Evolutionary conservation across 2,113 vertebrate species (phyloP).

Genomic region (Anas platyrhynchos): DNA sequence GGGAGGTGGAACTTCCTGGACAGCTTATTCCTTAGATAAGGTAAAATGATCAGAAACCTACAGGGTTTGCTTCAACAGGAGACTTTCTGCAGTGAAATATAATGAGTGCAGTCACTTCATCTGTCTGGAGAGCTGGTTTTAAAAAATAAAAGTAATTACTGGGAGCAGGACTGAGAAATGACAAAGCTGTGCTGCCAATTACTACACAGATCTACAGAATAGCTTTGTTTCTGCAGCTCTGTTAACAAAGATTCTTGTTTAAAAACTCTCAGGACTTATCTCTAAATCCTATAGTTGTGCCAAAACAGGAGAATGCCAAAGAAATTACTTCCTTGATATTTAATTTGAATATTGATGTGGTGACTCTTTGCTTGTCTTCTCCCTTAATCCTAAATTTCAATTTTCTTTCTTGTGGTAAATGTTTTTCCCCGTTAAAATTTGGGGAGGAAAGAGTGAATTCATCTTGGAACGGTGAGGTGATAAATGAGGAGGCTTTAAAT

Average conservation of each 20-base stretch:
- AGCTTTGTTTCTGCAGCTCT: background rate
- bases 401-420: background rate
- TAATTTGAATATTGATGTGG: background rate
- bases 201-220: background rate
- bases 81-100: background rate
- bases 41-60: slow-evolving; percentile 59
- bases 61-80: background rate
- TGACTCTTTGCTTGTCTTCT: background rate
- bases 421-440: rapidly evolving
- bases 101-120: background rate
- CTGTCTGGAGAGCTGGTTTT: background rate
- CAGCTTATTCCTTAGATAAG: slow-evolving; percentile 96
- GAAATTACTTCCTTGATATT: background rate
- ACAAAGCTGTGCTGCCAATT: background rate
- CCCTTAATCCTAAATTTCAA: background rate
- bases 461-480: background rate
- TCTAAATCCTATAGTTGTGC: background rate
- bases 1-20: slow-evolving; percentile 98
- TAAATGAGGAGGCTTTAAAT: background rate
- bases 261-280: background rate
- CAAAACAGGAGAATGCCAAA: background rate
- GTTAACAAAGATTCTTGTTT: background rate
- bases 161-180: background rate
- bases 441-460: background rate
- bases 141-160: background rate